Base-by-base conservation (phyloP, 1,140 invertebrate genomes). In the Megalonaias nervosa region DNA sequence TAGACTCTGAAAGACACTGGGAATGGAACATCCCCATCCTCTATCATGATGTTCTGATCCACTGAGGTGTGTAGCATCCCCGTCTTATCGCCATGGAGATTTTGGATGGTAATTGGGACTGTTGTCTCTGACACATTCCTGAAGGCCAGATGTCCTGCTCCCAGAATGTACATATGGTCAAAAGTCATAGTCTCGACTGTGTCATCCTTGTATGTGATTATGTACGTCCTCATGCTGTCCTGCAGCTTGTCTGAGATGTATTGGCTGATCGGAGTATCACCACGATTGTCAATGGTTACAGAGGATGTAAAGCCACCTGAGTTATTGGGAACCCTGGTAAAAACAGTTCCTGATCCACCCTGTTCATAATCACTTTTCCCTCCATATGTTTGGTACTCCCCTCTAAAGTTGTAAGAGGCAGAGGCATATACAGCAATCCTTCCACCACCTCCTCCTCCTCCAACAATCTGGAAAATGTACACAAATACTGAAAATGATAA, bases 381-480 rank as follows among this genome's bases (percentile, higher is more conserved):
- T 58, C 86, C 86, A 73, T 81, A 82, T 1, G 86, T 82, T 57
- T 80, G 61, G 73, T 84, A 84, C 17, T 74, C 70, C 5, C 86
- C 86, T 16, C 80, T 64, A 79, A 74, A 87, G 5, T 26, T 78
- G 79, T 83, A 81, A n/a, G 60, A 58, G 6, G 74, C 68, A 19
- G 65, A 17, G 23, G 75, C 72, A 48, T 73, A 79, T 1, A 85
- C 77, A 65, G 86, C 81, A 12, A 87, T 75, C 74, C 85, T 75
- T 11, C 86, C 86, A 57, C 86, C 86, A 16, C 86, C 86, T n/a
- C 84, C 86, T 38, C 85, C 86, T 61, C 86, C 86, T 65, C 85
- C 85, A 56, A 62, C 71, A 67, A 75, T 60, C 86, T 87, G 64
- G 17, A 79, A 59, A 48, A 48, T 48, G 38, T 48, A 48, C 38